phyloP scores from a whole-genome alignment of 2,113 vertebrate genomes.

The Varanus salvator region DNA sequence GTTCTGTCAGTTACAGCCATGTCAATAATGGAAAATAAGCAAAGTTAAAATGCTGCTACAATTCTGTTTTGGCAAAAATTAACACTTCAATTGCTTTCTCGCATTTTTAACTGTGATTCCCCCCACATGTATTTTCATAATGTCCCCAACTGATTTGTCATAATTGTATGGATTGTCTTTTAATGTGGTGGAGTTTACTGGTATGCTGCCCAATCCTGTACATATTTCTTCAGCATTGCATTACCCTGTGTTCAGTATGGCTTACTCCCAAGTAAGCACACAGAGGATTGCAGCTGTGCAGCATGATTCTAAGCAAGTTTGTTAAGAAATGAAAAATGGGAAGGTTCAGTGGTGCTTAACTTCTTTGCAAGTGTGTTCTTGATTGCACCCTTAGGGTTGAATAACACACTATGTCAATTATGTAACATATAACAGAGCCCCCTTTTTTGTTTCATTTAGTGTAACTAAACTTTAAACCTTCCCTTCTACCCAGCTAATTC shows the following conservation, averaged over 20 bases:
- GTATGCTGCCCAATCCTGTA: not conserved
- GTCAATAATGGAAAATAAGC: not conserved
- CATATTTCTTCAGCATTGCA: not conserved
- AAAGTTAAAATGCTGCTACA: not conserved
- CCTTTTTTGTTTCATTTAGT: too few species aligned
- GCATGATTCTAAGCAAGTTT: not conserved
- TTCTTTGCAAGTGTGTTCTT: not conserved
- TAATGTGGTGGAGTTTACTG: not conserved
- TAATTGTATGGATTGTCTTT: not conserved
- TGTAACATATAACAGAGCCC: too few species aligned
- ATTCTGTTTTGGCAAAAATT: not conserved
- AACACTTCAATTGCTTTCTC: not conserved
- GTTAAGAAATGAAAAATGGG: not conserved
- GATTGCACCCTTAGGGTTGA: not conserved
- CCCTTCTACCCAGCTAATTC: too few species aligned
- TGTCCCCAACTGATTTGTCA: not conserved
- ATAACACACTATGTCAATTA: too few species aligned
- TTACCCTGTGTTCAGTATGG: not conserved
- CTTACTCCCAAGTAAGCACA: not conserved
- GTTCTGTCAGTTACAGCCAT: not conserved
- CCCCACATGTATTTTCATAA: not conserved
- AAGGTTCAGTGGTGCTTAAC: not conserved
- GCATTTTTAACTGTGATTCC: not conserved
- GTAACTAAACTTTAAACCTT: too few species aligned
- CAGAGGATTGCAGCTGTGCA: not conserved